phyloP scores from a whole-genome alignment of 1,140 invertebrate genomes.

The Drosophila bocqueti region DNA sequence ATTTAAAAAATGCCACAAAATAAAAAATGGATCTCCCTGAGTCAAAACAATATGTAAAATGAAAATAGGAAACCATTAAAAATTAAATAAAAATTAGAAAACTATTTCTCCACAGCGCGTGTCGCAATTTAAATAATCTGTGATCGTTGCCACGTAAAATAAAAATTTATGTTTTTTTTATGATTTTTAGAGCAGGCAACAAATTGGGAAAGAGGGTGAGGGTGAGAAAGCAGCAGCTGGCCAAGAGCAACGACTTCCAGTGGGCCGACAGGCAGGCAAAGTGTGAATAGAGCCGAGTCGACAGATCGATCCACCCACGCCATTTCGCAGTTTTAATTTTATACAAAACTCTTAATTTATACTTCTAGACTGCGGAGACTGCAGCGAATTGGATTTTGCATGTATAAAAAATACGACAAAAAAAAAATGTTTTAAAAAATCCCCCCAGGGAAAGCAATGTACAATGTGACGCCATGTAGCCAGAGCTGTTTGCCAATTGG shows the following conservation, averaged over 20 bases:
- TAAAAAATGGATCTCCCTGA: background rate
- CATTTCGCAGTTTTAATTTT: constrained; percentile 52
- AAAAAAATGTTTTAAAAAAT: constrained; percentile 11
- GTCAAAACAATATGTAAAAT: constrained; percentile 14
- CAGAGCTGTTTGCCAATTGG: constrained; percentile 48
- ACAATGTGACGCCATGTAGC: constrained; percentile 60
- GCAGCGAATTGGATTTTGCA: constrained; percentile 34
- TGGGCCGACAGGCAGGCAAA: constrained; percentile 32
- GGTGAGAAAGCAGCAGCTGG: constrained; percentile 10
- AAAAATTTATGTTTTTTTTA: constrained; percentile 63
- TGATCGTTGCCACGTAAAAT: constrained; percentile 48
- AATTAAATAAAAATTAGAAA: constrained; percentile 35
- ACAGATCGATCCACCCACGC: constrained; percentile 60
- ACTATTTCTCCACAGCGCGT: constrained; percentile 39
- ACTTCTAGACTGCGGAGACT: constrained; percentile 10
- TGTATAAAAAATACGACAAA: constrained; percentile 4
- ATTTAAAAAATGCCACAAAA: constrained; percentile 12
- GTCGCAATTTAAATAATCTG: constrained; percentile 55
- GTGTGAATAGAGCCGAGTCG: constrained; percentile 58
- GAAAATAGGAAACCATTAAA: constrained; percentile 12
- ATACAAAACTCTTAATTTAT: constrained; percentile 36
- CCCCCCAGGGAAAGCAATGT: constrained; percentile 7
- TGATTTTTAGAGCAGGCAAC: constrained; percentile 24
- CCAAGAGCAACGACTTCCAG: constrained; percentile 52
- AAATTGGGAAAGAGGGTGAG: constrained; percentile 7